These are phyloP conservation scores for Trididemnum clinides DNA, from an alignment of 23 tunicate genomes.

Conservation along the genomic window DNA sequence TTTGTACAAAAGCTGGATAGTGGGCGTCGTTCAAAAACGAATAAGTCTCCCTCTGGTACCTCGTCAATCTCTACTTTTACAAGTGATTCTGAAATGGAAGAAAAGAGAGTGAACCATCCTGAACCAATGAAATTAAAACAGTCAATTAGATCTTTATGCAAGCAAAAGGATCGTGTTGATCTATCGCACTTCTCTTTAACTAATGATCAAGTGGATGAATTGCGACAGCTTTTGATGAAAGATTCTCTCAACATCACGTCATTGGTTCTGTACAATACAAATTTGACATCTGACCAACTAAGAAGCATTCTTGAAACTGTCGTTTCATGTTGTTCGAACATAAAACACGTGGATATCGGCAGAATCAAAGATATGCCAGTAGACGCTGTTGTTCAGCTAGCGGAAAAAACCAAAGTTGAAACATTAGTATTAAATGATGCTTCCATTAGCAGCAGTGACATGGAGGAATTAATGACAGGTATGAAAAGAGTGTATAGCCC, in stretches of 20 bases:
- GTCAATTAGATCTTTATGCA: conserved; percentile 9
- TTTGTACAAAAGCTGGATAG: background rate
- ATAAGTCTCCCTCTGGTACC: background rate
- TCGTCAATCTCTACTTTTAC: background rate
- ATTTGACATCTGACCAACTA: background rate
- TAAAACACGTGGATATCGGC: conserved; percentile 38
- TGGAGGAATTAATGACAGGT: conserved; percentile 40
- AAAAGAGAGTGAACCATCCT: background rate
- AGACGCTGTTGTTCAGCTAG: conserved; percentile 19
- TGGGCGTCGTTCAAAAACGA: background rate
- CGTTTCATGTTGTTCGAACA: conserved; percentile 2
- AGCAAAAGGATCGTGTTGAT: conserved; percentile 14
- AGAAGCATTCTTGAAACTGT: conserved; percentile 30
- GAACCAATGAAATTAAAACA: background rate
- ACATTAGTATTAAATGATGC: conserved; percentile 28
- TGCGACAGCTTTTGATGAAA: conserved; percentile 20
- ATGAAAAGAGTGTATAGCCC: conserved; percentile 4
- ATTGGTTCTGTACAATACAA: conserved; percentile 37
- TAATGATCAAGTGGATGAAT: conserved; percentile 43
- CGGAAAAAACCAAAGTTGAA: conserved; percentile 31
- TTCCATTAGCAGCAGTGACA: background rate
- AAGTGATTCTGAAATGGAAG: conserved; percentile 5
- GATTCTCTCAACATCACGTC: conserved; percentile 16
- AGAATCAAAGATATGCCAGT: conserved; percentile 21
- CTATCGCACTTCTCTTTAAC: conserved; percentile 16